Evolutionary conservation across 2,888 invertebrate species (phyloP), one percentile per base, ranked within the genome.

Genomic region (Catonia carolina): DNA sequence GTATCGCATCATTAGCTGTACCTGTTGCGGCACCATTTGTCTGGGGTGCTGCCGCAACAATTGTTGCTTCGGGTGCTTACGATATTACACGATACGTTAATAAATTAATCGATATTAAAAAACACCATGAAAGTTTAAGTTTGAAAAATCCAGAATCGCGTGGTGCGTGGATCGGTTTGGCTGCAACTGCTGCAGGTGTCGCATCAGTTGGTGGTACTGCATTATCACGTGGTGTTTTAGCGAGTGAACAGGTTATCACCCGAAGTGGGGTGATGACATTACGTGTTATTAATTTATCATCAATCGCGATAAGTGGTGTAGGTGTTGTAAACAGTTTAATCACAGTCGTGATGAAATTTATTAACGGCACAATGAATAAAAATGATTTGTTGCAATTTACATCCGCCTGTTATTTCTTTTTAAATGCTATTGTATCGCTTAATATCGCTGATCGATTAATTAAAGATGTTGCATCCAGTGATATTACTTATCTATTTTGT

Each of bases 11-110:
- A 14, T 31, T 57, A 5, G 57, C 57, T 14, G 20, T 57, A 14
- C 57, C 57, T 1, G 48, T 57, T 31, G 41, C 57, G 12, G 33
- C 57, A 17, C 57, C 57, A 35, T 23, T 57, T 36, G 12, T 57
- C 12, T 53, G 53, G 57, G 57, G 57, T 41, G 57, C 57, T 15
- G 31, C 53, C n/a, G 57, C 53, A 37, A 57, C 57, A 20, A 48
- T 57, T 27, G 15, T 57, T 7, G 57, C 57, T 20, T 53, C 57
- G 20, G 57, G 57, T 27, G 39, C 57, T 12, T 57, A 57, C 22
- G 57, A 57, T 47, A 41, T 53, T n/a, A 48, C 49, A 3, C 53
- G 57, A 35, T 48, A 48, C 41, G 48, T 49, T 2, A 51, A 53
- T 48, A 37, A 41, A 10, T n/a, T 57, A 7, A 41, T 51, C 37